A percentile compares a stretch with the other conserved stretches of the same genome.
These are phyloP conservation scores for Bombus affinis DNA, from an alignment of 1,140 invertebrate species.

Conservation along the genomic window DNA sequence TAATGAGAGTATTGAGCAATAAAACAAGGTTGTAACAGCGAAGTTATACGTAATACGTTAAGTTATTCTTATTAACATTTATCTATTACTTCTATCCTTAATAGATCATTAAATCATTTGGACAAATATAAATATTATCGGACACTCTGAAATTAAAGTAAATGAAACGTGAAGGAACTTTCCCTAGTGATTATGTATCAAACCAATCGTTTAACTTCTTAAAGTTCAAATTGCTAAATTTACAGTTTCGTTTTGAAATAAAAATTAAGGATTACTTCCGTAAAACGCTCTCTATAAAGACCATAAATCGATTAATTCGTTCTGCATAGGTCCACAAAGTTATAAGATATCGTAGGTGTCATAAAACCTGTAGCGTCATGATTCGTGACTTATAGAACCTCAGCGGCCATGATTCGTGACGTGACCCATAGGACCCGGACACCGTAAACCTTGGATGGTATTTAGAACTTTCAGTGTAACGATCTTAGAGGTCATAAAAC, in stretches of 20 bases:
- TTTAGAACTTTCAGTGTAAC: neutral
- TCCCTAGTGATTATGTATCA: neutral
- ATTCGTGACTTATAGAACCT: neutral
- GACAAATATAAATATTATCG: neutral
- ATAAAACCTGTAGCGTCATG: neutral
- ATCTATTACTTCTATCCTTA: too few species aligned
- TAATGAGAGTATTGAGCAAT: neutral
- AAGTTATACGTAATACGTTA: neutral
- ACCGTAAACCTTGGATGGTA: neutral
- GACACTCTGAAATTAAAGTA: neutral
- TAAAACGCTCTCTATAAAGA: neutral
- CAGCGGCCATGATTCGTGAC: neutral
- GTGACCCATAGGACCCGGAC: neutral
- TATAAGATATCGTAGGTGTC: neutral
- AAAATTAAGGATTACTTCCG: slow-evolving; percentile 2
- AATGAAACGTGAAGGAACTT: neutral
- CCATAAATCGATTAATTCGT: too few species aligned
- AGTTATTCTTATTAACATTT: neutral
- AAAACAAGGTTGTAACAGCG: neutral
- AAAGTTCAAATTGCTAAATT: neutral
- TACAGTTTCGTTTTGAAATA: neutral
- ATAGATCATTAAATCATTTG: neutral
- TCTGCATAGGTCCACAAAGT: neutral
- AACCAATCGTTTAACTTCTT: neutral
- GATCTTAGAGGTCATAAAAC: neutral